Base-by-base conservation (phyloP, 2,113 vertebrate genomes). In the Campylomormyrus tamandua region DNA sequence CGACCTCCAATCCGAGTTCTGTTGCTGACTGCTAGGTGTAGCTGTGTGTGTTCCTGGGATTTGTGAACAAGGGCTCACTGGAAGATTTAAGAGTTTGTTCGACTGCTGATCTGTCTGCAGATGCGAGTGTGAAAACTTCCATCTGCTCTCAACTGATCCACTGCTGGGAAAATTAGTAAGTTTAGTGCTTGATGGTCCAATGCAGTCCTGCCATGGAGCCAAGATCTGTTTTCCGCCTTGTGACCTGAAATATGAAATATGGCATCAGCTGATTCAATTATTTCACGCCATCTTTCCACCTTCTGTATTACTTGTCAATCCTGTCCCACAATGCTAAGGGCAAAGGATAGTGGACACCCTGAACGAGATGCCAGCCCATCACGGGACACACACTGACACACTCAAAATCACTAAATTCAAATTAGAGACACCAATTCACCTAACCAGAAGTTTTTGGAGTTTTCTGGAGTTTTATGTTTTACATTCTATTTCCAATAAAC, bases 1-100 rank as follows among this genome's bases (percentile, higher is more conserved):
- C 66, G 95, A 94, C 83, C 93, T 94, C 94, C 95, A 96, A 85
- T 92, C 90, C 39, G 92, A 83, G 31, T 53, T 91, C 83, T 92
- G 92, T 87, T 90, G 89, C 74, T 91, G 93, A 27, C 77, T 77
- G 53, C 35, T 70, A 50, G 0, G 31, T 87, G 70, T 83, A 35
- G 5, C 52, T 84, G 90, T 89, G 87, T 86, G 56, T 58, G 90
- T 35, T 27, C 58, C 53, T 31, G 83, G 35, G 87, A 90, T 92
- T 90, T 92, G 93, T 35, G 88, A 91, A 90, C 52, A 90, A 85
- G 91, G 92, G 88, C 89, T 58, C 42, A 85, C 66, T 80, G 83
- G 90, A 10, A 74, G 74, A 70, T 84, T 89, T 50, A 89, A 31
- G 13, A 42, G 91, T 90, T 87, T 91, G 87, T 52, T 87, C n/a